These are phyloP conservation scores for Latrodectus elegans DNA, from an alignment of 2,888 invertebrate species.

Conservation along the genomic window DNA sequence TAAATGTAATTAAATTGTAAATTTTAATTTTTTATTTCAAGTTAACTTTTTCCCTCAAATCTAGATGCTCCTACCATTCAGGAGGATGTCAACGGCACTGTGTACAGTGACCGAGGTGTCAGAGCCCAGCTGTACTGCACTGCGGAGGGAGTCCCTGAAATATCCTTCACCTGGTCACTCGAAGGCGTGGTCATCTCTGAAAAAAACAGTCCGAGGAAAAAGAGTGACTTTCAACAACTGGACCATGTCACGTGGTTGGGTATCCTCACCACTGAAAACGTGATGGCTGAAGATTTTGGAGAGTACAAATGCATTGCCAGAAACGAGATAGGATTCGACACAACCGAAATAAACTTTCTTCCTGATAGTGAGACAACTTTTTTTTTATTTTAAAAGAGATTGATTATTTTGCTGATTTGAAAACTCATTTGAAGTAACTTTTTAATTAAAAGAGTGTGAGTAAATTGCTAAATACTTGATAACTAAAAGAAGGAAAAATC, in stretches of 20 bases:
- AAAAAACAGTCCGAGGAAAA: slow-evolving; percentile 84
- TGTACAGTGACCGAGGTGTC: slow-evolving; percentile 86
- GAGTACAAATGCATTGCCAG: slow-evolving; percentile 90
- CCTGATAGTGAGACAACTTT: slow-evolving; percentile 81
- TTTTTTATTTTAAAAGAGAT: background rate
- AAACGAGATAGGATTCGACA: slow-evolving; percentile 88
- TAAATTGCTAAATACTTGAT: too few species aligned
- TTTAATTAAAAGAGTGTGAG: too few species aligned
- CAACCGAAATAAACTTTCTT: slow-evolving; percentile 86
- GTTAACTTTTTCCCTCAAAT: slow-evolving; percentile 47
- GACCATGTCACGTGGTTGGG: slow-evolving; percentile 88
- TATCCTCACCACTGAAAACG: slow-evolving; percentile 85
- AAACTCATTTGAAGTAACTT: too few species aligned
- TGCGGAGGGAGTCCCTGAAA: slow-evolving; percentile 87
- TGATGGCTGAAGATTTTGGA: slow-evolving; percentile 90
- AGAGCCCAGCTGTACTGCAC: slow-evolving; percentile 80
- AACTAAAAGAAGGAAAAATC: too few species aligned
- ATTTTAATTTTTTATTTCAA: background rate
- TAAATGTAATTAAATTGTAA: background rate
- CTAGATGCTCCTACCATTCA: slow-evolving; percentile 90
- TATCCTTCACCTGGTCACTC: slow-evolving; percentile 89
- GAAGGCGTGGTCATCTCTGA: slow-evolving; percentile 81
- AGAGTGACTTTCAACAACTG: slow-evolving; percentile 82
- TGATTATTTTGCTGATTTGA: too few species aligned
- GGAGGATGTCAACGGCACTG: slow-evolving; percentile 80